These are phyloP conservation scores for Vireo altiloquus DNA, from an alignment of 2,113 vertebrate species.

Conservation along the genomic window DNA sequence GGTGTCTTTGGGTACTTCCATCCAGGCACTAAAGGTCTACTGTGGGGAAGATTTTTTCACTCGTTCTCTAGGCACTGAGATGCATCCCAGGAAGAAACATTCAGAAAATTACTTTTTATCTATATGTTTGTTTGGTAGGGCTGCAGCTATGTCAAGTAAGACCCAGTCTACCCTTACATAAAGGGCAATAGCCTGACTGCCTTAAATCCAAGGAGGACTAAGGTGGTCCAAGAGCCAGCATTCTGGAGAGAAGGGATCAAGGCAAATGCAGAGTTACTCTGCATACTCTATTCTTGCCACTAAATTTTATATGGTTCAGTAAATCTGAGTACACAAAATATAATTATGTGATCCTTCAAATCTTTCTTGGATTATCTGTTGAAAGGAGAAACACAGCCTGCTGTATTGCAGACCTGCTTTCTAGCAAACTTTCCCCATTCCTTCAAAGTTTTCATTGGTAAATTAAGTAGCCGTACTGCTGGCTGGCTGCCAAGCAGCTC, in stretches of 20 bases:
- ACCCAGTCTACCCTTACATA: background rate
- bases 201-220: background rate
- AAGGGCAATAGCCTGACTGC: background rate
- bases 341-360: background rate
- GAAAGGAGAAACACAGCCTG: background rate
- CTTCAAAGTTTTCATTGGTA: background rate
- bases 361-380: background rate
- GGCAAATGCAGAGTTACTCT: background rate
- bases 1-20: background rate
- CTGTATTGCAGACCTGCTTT: background rate
- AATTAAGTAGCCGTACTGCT: background rate
- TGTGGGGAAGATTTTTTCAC: background rate
- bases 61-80: background rate
- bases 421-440: background rate
- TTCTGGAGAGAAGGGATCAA: background rate
- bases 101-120: background rate
- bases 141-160: background rate
- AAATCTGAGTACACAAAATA: background rate
- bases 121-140: background rate
- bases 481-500: background rate
- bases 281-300: background rate
- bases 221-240: background rate
- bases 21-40: background rate
- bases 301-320: background rate
- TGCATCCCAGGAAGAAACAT: background rate